Conservation (phyloP, 2,113 vertebrate species). For the Poeciliopsis retropinna region DNA sequence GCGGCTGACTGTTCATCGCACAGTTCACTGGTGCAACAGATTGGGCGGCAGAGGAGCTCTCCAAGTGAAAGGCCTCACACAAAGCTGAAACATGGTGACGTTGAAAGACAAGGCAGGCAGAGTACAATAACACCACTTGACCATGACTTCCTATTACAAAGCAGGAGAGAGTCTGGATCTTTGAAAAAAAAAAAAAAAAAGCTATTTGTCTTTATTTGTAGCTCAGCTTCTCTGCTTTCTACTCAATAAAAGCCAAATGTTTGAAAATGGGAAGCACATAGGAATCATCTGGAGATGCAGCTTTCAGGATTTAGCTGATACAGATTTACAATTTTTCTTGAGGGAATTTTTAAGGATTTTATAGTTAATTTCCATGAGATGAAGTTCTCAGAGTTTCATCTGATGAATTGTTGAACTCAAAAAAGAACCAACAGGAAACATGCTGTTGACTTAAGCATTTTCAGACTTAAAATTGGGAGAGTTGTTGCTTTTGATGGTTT, state of each 20-base stretch:
- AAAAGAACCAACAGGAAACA: neutral
- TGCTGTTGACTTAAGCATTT: neutral
- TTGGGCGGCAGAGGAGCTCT: slow-evolving; percentile 48
- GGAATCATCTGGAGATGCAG: neutral
- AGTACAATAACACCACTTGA: slow-evolving; percentile 11
- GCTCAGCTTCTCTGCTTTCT: slow-evolving; percentile 7
- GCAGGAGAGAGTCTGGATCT: slow-evolving; percentile 1
- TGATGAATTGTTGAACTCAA: too few species aligned
- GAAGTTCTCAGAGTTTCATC: too few species aligned
- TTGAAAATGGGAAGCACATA: neutral
- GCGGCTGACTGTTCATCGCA: slow-evolving; percentile 53
- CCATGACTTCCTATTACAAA: slow-evolving; percentile 16
- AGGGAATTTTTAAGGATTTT: too few species aligned
- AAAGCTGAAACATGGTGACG: slow-evolving; percentile 37
- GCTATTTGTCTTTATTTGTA: neutral
- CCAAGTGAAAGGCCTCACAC: slow-evolving; percentile 35
- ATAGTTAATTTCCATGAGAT: too few species aligned
- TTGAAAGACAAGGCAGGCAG: slow-evolving; percentile 14
- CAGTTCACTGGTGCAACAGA: slow-evolving; percentile 66
- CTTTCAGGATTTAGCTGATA: too few species aligned
- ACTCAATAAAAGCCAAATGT: neutral
- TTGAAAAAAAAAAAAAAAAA: neutral
- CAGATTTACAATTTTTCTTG: too few species aligned
- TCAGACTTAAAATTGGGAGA: neutral
- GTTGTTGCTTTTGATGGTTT: neutral